A percentile compares a stretch with the other conserved stretches of the same genome.
Evolutionary conservation across 2,888 invertebrate species (phyloP).

Genomic region (Ophion obscuratus): DNA sequence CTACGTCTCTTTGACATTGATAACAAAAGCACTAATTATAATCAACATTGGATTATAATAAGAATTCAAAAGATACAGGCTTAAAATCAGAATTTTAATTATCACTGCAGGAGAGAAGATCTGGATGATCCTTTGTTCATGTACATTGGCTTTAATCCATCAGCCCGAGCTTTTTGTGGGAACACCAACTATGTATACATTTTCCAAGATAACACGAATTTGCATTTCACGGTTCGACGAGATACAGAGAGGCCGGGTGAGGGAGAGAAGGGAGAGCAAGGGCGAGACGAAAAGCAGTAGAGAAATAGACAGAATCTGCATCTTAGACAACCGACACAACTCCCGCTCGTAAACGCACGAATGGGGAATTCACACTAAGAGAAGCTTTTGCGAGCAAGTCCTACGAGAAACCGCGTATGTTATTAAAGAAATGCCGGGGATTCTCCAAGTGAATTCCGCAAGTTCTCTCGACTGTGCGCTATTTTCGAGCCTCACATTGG

Average conservation of each 20-base stretch:
- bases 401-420: slow-evolving; percentile 62
- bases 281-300: slow-evolving; percentile 6
- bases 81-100: neutral
- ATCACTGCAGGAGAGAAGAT: neutral
- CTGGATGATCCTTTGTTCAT: slow-evolving; percentile 44
- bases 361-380: slow-evolving; percentile 52
- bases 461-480: slow-evolving; percentile 46
- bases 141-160: slow-evolving; percentile 53
- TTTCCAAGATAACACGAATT: slow-evolving; percentile 62
- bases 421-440: slow-evolving; percentile 68
- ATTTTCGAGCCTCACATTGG: slow-evolving; percentile 1
- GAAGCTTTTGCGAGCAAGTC: slow-evolving; percentile 56
- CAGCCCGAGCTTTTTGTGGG: slow-evolving; percentile 51
- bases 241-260: slow-evolving; percentile 3
- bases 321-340: slow-evolving; percentile 58
- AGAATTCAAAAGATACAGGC: neutral
- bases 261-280: slow-evolving; percentile 2
- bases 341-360: slow-evolving; percentile 62
- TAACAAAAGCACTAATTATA: neutral
- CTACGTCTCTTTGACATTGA: neutral
- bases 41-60: neutral
- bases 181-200: slow-evolving; percentile 32
- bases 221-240: slow-evolving; percentile 61
- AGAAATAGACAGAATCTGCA: slow-evolving; percentile 24
- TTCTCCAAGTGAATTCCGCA: slow-evolving; percentile 61